Base-by-base conservation (phyloP, 2,797 vertebrate genomes). In the Chiloscyllium punctatum region DNA sequence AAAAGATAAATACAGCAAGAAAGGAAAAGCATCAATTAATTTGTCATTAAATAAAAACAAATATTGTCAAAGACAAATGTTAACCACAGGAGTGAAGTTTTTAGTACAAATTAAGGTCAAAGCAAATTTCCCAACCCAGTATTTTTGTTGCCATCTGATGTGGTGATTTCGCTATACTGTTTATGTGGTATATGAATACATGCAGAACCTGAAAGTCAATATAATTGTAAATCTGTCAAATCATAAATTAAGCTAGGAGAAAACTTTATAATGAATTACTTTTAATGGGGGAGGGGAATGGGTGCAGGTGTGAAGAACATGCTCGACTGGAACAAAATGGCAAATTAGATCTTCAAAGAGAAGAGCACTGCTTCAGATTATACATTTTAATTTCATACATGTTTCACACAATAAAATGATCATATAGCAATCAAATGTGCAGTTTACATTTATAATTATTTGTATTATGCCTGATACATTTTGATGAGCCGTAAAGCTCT, bases 21-120 rank as follows among this genome's bases (percentile, higher is more conserved):
- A 86, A 18, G 30, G 11, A 87, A 53, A 88, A 88, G 42, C 27
- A 57, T 33, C 53, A 88, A 88, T 27, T 33, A 30, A 33, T 30
- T 88, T 33, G 84, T 87, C 53, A 30, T 82, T 53, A 48, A 87
- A 87, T 87, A 87, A 87, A 87, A 25, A 87, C 51, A 88, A 57
- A 33, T 88, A 27, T 57, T 33, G 33, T 27, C 86, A 53, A 51
- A 88, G 3, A 88, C 25, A 88, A 88, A 57, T 57, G 86, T 33
- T 51, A 88, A 53, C 33, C 57, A 48, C 27, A 53, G 13, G 30
- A 16, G 8, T 88, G 48, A 51, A 33, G 51, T 88, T 88, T 88
- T 88, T 42, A 84, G 6, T 48, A 48, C 82, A 84, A 84, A 48
- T 88, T 23, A 88, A 88, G 30, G 4, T 30, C 3, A 88, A 30